Evolutionary conservation across 2,113 vertebrate genomes (phyloP), one percentile per base, ranked within the genome.

Genomic region (Sapayoa aenigma): DNA sequence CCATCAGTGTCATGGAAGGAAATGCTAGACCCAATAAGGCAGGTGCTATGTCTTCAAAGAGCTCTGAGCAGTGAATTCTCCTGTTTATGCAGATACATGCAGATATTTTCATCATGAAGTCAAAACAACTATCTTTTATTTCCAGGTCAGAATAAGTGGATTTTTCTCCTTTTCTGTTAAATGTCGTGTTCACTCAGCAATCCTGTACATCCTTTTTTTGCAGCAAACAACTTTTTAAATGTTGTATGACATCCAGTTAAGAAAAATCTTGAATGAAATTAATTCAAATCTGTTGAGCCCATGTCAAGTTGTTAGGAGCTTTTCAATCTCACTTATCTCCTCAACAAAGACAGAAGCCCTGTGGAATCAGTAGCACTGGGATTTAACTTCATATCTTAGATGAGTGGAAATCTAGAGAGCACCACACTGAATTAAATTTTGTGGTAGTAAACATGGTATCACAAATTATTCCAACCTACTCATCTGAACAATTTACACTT

Each of bases 311-410:
- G 55, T 63, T 3, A 37, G 55, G 47, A 93, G 75, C 13, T 87
- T 90, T 94, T 85, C 71, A 91, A 76, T 93, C 84, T 63, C 65
- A 60, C 39, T 93, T 95, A 90, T 89, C 90, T 91, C 49, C 65
- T 37, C 39, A 71, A 41, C 42, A 83, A 95, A 80, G 89, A 83
- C 55, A 93, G 74, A 87, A 88, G 50, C 39, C 58, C 19, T 41
- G 46, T 71, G 59, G 72, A 93, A 85, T 93, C 58, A 1, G 58
- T 77, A 79, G 67, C 42, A 44, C 33, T 63, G 68, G 79, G 79
- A 90, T 63, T 91, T 94, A 82, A 79, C 75, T 93, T 66, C 42
- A 42, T 63, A 90, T 87, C 82, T 93, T n/a, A 91, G 75, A 82
- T 89, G 74, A 33, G 39, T 55, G 27, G 78, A 69, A 89, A 91